These are phyloP conservation scores for Cosmia trapezina DNA, from an alignment of 2,888 invertebrate genomes.

Conservation along the genomic window DNA sequence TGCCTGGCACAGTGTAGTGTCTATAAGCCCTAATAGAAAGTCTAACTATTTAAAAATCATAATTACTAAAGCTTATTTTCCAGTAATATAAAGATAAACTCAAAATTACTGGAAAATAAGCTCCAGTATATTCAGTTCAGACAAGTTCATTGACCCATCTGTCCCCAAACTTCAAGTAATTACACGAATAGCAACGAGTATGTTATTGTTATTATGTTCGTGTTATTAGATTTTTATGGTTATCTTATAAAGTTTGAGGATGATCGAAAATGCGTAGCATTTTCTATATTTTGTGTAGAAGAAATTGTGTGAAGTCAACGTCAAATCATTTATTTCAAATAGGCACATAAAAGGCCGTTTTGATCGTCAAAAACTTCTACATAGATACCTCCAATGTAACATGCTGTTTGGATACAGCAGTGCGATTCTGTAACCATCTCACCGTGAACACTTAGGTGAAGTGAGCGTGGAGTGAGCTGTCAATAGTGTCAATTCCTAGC, in stretches of 20 bases:
- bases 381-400: neutral
- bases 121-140: slow-evolving; percentile 13
- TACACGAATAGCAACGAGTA: slow-evolving; percentile 15
- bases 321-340: no score
- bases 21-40: neutral
- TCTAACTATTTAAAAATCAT: neutral
- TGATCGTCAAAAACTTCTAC: neutral
- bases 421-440: no score
- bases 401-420: no score
- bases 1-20: neutral
- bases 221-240: slow-evolving; percentile 20
- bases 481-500: no score
- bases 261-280: slow-evolving; percentile 6
- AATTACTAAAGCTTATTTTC: neutral
- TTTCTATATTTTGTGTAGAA: neutral
- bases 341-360: no score
- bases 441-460: no score
- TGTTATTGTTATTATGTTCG: slow-evolving; percentile 27
- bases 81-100: slow-evolving; percentile 8
- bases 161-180: slow-evolving; percentile 12
- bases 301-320: neutral
- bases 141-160: slow-evolving; percentile 22
- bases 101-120: neutral
- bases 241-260: neutral
- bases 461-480: no score